These are phyloP conservation scores for Sebastes matsubarae DNA, from an alignment of 2,797 vertebrate species.

Conservation along the genomic window DNA sequence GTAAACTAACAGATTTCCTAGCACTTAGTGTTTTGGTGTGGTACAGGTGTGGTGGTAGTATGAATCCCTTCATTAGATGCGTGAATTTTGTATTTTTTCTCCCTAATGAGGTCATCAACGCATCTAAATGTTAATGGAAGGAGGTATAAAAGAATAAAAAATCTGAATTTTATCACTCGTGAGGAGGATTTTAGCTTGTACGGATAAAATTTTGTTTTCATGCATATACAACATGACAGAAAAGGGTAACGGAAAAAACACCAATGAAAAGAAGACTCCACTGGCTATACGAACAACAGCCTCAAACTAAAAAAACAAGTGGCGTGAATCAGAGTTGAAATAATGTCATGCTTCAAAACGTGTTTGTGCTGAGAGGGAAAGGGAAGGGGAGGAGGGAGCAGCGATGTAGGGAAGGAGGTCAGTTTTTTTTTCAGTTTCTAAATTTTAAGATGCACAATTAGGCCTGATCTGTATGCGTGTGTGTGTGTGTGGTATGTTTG, in stretches of 20 bases:
- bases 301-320: conserved; percentile 65
- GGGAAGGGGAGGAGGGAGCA: background rate
- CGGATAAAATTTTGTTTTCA: conserved; percentile 62
- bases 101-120: conserved; percentile 58
- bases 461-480: background rate
- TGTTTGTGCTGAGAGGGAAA: conserved; percentile 62
- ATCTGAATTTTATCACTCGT: conserved; percentile 36
- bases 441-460: conserved; percentile 23
- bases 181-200: conserved; percentile 15
- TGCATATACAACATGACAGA: conserved; percentile 79
- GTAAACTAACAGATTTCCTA: conserved; percentile 26
- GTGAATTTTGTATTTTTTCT: conserved; percentile 42
- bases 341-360: conserved; percentile 83
- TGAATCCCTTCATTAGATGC: conserved; percentile 56
- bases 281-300: conserved; percentile 62
- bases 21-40: conserved; percentile 59
- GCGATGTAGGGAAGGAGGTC: conserved; percentile 33
- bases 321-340: conserved; percentile 75
- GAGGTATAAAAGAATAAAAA: conserved; percentile 21
- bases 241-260: conserved; percentile 55
- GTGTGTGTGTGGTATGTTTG: conserved; percentile 41
- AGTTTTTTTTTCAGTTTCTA: conserved; percentile 45
- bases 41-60: conserved; percentile 60
- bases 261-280: conserved; percentile 66
- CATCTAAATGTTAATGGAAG: conserved; percentile 68